These are phyloP conservation scores for Ormyrus labotus DNA, from an alignment of 2,888 invertebrate genomes.

Conservation along the genomic window DNA sequence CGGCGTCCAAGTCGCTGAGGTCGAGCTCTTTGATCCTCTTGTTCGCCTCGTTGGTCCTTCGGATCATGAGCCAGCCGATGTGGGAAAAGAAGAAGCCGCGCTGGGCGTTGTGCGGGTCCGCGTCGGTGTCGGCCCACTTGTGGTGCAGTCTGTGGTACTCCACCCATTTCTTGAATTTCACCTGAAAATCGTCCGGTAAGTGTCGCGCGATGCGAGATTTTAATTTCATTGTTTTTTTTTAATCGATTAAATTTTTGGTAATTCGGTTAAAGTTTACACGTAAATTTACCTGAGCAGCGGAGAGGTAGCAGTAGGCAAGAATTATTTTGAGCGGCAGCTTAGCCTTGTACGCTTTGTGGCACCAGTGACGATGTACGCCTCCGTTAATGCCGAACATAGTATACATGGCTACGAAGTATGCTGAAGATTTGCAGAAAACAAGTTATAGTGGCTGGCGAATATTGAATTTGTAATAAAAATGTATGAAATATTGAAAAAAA, in stretches of 20 bases:
- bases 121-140: conserved; percentile 85
- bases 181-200: conserved; percentile 3
- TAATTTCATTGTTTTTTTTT: background rate
- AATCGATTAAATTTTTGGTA: background rate
- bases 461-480: background rate
- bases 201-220: background rate
- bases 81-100: conserved; percentile 93
- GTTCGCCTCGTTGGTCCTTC: conserved; percentile 87
- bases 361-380: conserved; percentile 61
- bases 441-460: no score
- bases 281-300: conserved; percentile 59
- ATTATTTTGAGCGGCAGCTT: conserved; percentile 48
- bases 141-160: conserved; percentile 89
- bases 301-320: conserved; percentile 56
- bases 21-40: conserved; percentile 83
- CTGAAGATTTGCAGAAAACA: background rate
- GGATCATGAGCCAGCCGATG: conserved; percentile 89
- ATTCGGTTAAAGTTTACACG: background rate
- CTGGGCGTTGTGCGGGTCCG: conserved; percentile 87
- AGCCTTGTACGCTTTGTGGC: conserved; percentile 60
- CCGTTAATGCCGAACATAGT: conserved; percentile 48
- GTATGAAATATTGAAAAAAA: background rate
- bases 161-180: conserved; percentile 78
- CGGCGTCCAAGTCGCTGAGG: conserved; percentile 85
- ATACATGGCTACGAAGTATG: conserved; percentile 32